Base-by-base conservation (phyloP, 2,113 vertebrate genomes). In the Caranx ignobilis region DNA sequence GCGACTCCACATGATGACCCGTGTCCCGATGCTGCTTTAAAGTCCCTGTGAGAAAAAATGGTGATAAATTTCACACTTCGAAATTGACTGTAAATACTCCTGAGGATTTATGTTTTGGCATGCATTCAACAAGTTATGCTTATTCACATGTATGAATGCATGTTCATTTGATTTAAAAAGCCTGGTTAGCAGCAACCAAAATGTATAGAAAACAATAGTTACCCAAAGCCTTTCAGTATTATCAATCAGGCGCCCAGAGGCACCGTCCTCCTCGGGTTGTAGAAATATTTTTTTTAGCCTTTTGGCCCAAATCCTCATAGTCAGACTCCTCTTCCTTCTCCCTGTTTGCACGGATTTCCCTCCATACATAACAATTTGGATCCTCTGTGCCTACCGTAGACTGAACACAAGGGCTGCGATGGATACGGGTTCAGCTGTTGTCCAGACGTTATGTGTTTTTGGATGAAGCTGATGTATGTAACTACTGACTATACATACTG, bases 401-500 rank as follows among this genome's bases (percentile, higher is more conserved):
- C 19, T 39, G 68, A 68, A 16, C 3, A 1, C n/a, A 39, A 26
- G 12, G 34, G 16, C 59, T 60, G 71, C 45, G 62, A 72, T 18
- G 59, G 52, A 66, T 55, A 26, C 43, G 19, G 52, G 48, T 79
- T 56, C 47, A 56, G 77, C 62, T 66, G 75, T 41, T 21, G 59
- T 70, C 67, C 52, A 71, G 35, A n/a, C 3, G 21, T 77, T 16
- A 35, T 26, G 26, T 26, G 26, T 45, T 75, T 9, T 75, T 71
- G 37, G 60, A 75, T 55, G 19, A 66, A 12, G 61, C 81, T 81
- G 80, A 77, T 81, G 86, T 93, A 87, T 94, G 94, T 91, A 90
- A 93, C 90, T 95, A 94, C 91, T 96, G 95, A 96, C 91, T 94
- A 94, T 93, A 96, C 94, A 96, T 94, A 91, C 95, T 96, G 97